Evolutionary conservation across 64 coral and sea anemone genomes (phyloP).

Genomic region (Acropora yongei): DNA sequence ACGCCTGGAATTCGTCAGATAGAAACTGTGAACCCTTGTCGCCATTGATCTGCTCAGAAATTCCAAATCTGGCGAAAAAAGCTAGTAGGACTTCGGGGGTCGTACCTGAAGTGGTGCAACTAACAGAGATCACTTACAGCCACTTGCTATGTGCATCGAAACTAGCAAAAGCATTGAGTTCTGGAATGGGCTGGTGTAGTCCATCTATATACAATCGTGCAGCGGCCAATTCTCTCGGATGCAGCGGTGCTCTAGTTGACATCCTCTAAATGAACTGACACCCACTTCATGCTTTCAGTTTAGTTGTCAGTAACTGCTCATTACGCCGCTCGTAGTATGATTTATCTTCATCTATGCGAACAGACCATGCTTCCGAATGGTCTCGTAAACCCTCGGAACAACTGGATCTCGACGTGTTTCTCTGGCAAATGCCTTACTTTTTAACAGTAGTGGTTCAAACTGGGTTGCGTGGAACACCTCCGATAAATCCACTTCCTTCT

Average conservation of each 20-base stretch:
- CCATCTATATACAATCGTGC: constrained; percentile 49
- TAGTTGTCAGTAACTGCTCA: neutral
- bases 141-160: constrained; percentile 63
- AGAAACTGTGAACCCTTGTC: constrained; percentile 26
- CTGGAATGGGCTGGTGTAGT: constrained; percentile 8
- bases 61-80: constrained; percentile 68
- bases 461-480: constrained; percentile 59
- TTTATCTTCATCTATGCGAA: constrained; percentile 11
- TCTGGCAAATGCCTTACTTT: constrained; percentile 30
- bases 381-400: constrained; percentile 26
- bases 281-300: constrained; percentile 43
- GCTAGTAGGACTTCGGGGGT: constrained; percentile 68
- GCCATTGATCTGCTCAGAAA: constrained; percentile 51
- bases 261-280: constrained; percentile 33
- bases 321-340: constrained; percentile 19
- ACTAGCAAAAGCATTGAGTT: constrained; percentile 27
- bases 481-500: constrained; percentile 30
- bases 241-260: constrained; percentile 29
- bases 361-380: constrained; percentile 38
- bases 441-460: constrained; percentile 37
- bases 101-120: constrained; percentile 43
- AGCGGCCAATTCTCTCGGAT: constrained; percentile 12
- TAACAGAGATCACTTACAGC: constrained; percentile 56
- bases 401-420: constrained; percentile 50
- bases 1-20: constrained; percentile 44